These are phyloP conservation scores for Leiothrix lutea DNA, from an alignment of 2,113 vertebrate genomes.

Conservation along the genomic window DNA sequence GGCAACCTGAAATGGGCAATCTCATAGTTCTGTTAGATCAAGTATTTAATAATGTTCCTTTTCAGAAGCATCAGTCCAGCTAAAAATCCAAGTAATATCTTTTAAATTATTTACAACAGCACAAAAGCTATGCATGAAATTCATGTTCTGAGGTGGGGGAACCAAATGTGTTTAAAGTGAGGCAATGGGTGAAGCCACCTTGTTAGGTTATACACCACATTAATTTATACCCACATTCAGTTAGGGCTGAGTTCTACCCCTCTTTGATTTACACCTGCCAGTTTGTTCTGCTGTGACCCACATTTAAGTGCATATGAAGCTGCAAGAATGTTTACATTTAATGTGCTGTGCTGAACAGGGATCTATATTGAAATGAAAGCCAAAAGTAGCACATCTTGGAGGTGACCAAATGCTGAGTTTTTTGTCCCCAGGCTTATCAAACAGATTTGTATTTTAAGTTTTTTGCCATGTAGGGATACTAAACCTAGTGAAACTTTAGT, in stretches of 20 bases:
- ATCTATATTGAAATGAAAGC: not conserved
- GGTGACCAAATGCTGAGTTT: not conserved
- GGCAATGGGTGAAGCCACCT: not conserved
- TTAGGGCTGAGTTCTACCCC: not conserved
- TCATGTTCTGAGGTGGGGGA: not conserved
- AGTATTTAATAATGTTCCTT: not conserved
- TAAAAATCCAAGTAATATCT: not conserved
- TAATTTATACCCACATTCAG: not conserved
- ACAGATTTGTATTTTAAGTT: not conserved
- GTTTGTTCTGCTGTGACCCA: not conserved
- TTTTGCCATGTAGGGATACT: not conserved
- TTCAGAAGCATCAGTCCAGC: not conserved
- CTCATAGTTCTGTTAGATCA: not conserved
- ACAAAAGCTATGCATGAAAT: not conserved
- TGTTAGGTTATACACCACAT: not conserved
- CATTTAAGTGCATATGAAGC: rapidly evolving
- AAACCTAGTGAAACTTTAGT: not conserved
- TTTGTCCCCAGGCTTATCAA: not conserved
- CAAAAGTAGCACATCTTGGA: not conserved
- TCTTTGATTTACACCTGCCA: not conserved
- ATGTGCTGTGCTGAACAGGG: not conserved
- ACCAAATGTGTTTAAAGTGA: not conserved
- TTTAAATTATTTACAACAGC: not conserved
- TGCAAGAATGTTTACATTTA: not conserved
- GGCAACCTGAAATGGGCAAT: not conserved